A percentile compares a stretch with the other conserved stretches of the same genome.
These are phyloP conservation scores for Nomada goodeniana DNA, from an alignment of 2,888 invertebrate species.

Conservation along the genomic window DNA sequence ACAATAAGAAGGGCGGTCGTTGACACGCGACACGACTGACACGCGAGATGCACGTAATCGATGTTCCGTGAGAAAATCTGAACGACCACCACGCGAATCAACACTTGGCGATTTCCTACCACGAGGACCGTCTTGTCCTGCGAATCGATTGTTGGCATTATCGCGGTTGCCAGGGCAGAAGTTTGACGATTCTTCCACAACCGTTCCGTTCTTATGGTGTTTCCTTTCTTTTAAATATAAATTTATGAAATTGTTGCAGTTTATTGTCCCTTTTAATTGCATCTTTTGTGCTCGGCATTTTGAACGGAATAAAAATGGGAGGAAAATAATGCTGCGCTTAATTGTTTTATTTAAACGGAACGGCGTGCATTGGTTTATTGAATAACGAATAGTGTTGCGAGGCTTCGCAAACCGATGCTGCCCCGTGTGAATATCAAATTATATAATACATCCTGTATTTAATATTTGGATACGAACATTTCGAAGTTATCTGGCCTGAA, in stretches of 20 bases:
- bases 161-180: neutral
- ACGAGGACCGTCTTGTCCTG: neutral
- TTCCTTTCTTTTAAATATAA: too few relatives aligned
- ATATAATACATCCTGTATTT: too few relatives aligned
- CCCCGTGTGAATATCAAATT: too few relatives aligned
- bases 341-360: neutral
- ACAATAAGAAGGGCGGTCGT: conserved; percentile 70
- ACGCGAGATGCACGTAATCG: conserved; percentile 56
- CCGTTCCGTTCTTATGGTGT: neutral
- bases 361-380: neutral
- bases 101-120: conserved; percentile 26
- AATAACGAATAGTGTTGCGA: too few relatives aligned
- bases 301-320: too few relatives aligned
- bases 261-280: too few relatives aligned
- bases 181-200: neutral
- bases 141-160: neutral
- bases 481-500: too few relatives aligned
- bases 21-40: conserved; percentile 61
- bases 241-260: too few relatives aligned
- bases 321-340: too few relatives aligned
- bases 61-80: conserved; percentile 69
- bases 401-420: too few relatives aligned
- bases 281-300: too few relatives aligned
- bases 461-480: too few relatives aligned
- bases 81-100: conserved; percentile 31